Evolutionary conservation across 2,797 vertebrate genomes (phyloP).

Genomic region (Nyctalus aviator): DNA sequence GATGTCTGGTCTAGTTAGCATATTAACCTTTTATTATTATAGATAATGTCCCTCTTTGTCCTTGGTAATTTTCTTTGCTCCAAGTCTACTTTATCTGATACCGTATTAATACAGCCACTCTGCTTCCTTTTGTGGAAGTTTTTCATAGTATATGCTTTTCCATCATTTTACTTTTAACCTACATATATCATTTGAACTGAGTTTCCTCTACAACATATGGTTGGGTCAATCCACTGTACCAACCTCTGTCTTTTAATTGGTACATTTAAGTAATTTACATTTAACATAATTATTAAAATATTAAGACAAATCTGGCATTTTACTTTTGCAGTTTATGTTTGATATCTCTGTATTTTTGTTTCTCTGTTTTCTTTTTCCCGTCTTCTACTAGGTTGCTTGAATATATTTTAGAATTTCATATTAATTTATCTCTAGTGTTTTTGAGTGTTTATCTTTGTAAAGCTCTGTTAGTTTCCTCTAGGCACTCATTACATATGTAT

Average conservation of each 20-base stretch:
- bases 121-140: background rate
- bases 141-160: background rate
- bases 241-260: background rate
- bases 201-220: background rate
- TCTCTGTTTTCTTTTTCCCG: conserved; percentile 19
- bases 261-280: background rate
- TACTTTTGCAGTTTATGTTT: background rate
- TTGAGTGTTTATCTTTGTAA: background rate
- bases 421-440: background rate
- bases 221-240: background rate
- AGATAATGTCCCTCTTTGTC: background rate
- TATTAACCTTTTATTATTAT: background rate
- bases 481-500: background rate
- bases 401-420: conserved; percentile 12
- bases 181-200: conserved; percentile 4
- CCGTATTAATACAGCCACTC: background rate
- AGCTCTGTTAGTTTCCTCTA: background rate
- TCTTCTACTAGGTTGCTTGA: background rate
- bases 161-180: conserved; percentile 1
- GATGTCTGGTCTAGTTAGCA: no score
- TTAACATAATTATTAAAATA: background rate
- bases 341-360: conserved; percentile 14
- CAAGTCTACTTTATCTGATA: background rate
- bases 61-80: conserved; percentile 31
- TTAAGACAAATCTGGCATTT: conserved; percentile 8